These are phyloP conservation scores for Drosophila barbarae DNA, from an alignment of 2,888 invertebrate species.

Conservation along the genomic window DNA sequence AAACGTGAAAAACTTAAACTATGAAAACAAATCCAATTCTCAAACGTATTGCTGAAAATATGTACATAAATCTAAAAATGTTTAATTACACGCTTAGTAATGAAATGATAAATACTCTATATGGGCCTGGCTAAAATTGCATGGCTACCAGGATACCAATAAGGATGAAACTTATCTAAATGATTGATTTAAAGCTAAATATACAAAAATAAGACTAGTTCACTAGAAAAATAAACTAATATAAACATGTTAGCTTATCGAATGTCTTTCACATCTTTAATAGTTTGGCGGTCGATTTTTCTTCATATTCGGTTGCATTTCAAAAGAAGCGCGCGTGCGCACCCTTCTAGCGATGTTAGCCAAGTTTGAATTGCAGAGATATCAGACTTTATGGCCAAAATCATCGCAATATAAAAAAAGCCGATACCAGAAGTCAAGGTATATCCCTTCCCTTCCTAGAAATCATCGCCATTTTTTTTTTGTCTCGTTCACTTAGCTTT, in stretches of 20 bases:
- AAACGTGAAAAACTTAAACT: not conserved
- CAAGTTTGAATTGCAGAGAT: not conserved
- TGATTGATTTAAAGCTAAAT: not conserved
- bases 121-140: no score
- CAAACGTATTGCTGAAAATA: not conserved
- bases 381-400: not conserved
- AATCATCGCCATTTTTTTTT: not conserved
- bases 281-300: not conserved
- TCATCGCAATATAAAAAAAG: not conserved
- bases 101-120: not conserved
- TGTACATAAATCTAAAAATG: not conserved
- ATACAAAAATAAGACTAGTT: not conserved
- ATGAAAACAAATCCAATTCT: no score
- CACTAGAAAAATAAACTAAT: not conserved
- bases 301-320: not conserved
- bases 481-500: not conserved
- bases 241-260: not conserved
- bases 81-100: fast-evolving
- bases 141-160: not conserved
- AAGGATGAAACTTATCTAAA: not conserved
- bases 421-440: not conserved
- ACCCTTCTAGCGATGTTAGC: not conserved
- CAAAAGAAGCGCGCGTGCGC: not conserved
- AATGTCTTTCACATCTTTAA: not conserved
- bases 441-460: not conserved